These are phyloP conservation scores for Drosophila bifasciata DNA, from an alignment of 1,140 invertebrate species.

Conservation along the genomic window DNA sequence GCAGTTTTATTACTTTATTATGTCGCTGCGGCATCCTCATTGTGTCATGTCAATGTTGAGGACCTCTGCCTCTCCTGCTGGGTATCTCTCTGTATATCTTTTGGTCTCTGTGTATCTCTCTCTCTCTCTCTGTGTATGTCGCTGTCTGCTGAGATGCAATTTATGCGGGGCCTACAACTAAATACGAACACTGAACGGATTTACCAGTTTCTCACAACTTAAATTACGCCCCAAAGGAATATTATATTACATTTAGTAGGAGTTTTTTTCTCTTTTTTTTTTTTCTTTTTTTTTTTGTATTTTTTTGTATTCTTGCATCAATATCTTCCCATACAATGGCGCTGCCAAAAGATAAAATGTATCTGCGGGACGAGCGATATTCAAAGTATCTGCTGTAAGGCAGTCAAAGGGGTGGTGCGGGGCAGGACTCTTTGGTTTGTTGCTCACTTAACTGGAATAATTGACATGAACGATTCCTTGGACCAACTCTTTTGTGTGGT, in stretches of 20 bases:
- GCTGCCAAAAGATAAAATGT: conserved; percentile 44
- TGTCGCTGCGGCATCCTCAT: conserved; percentile 55
- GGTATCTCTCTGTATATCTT: no score
- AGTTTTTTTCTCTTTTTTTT: conserved; percentile 3
- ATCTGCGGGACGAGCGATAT: conserved; percentile 3
- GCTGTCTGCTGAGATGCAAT: conserved; percentile 27
- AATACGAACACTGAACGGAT: no score
- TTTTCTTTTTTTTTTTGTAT: neutral
- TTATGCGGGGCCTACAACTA: conserved; percentile 52
- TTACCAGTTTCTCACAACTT: conserved; percentile 46
- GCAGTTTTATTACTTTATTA: conserved; percentile 78
- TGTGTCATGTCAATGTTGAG: conserved; percentile 40
- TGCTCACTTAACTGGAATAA: conserved; percentile 83
- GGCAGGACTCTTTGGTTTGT: conserved; percentile 64
- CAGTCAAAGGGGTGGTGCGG: no score
- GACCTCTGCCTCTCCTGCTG: no score
- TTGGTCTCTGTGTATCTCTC: conserved; percentile 27
- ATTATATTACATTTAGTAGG: conserved; percentile 57
- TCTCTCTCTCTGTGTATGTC: no score
- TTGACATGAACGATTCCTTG: conserved; percentile 83
- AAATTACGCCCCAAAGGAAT: conserved; percentile 45
- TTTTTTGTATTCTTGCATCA: conserved; percentile 12
- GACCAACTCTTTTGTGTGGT: conserved; percentile 78
- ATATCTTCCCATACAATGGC: conserved; percentile 45
- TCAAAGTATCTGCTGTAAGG: no score